A percentile compares a stretch with the other conserved stretches of the same genome.
These are phyloP conservation scores for Coleophora deauratella DNA, from an alignment of 2,888 invertebrate genomes.

Conservation along the genomic window DNA sequence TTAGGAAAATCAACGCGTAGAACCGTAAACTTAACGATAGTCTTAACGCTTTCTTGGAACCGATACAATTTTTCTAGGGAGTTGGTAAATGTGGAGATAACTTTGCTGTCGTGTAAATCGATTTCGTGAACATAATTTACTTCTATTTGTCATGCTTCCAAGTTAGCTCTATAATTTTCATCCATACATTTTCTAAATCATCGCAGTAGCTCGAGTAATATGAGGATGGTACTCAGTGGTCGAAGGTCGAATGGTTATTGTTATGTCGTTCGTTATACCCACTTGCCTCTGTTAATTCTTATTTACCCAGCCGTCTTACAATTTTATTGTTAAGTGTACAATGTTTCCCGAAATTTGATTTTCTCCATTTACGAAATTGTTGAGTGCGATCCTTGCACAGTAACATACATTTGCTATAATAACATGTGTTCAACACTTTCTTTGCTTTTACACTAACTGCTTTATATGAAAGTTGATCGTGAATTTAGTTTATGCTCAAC, in stretches of 20 bases:
- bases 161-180: no score
- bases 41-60: no score
- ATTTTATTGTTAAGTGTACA: not conserved
- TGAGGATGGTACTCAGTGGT: constrained; percentile 8
- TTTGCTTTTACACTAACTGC: constrained; percentile 24
- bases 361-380: constrained; percentile 52
- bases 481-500: no score
- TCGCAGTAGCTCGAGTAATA: not conserved
- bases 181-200: not conserved
- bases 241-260: constrained; percentile 50
- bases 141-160: no score
- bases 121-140: no score
- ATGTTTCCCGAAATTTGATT: constrained; percentile 33
- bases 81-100: no score
- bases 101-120: no score
- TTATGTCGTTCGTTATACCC: constrained; percentile 22
- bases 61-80: no score
- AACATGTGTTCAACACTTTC: constrained; percentile 45
- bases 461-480: no score
- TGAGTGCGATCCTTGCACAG: constrained; percentile 32
- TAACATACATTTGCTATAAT: constrained; percentile 5
- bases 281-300: not conserved
- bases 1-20: no score
- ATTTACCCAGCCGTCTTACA: not conserved
- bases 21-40: no score